Base-by-base conservation (phyloP, 2,888 invertebrate genomes). In the Rhagium mordax region DNA sequence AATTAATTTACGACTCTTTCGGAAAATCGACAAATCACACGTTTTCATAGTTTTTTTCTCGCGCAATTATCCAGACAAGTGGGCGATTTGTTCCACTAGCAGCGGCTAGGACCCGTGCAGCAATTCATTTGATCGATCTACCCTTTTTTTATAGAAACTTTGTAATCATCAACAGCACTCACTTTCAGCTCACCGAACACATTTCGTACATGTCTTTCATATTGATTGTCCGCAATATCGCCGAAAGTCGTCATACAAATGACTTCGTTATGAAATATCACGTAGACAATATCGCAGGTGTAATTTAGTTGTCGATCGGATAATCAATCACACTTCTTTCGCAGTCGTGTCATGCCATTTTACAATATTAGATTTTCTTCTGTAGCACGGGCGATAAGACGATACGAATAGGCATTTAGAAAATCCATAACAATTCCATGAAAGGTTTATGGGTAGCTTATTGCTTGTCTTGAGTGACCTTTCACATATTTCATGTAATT, bases 51-150 rank as follows among this genome's bases (percentile, higher is more conserved):
- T 57, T 57, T 57, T 51, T 20, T 57, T 16, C 57, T n/a, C 16
- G n/a, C 15, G 57, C 57, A 57, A 57, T 57, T 57, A 57, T 29
- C 29, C 57, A 29, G 57, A 29, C 57, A 57, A 57, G 57, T 57
- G 57, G 29, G 29, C 57, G 29, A 57, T 57, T 57, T 57, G 57
- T 29, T 57, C 57, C 1, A 29, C 29, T 29, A 24, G 16, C 15
- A 57, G 21, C 57, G 16, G 8, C 57, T 8, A 3, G 29, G 1
- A 57, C 13, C 20, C 57, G 57, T 51, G 51, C 3, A 20, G 51
- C 51, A 18, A 29, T 57, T 29, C 29, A 24, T 27, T 57, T 15
- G 29, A 57, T 57, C 16, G 57, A 29, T 3, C 4, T 29, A n/a
- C 16, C n/a, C 10, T 27, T 16, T n/a, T 49, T 57, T 57, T 57